phyloP scores from a whole-genome alignment of 2,888 invertebrate genomes.

The Hirudinaria manillensis region DNA sequence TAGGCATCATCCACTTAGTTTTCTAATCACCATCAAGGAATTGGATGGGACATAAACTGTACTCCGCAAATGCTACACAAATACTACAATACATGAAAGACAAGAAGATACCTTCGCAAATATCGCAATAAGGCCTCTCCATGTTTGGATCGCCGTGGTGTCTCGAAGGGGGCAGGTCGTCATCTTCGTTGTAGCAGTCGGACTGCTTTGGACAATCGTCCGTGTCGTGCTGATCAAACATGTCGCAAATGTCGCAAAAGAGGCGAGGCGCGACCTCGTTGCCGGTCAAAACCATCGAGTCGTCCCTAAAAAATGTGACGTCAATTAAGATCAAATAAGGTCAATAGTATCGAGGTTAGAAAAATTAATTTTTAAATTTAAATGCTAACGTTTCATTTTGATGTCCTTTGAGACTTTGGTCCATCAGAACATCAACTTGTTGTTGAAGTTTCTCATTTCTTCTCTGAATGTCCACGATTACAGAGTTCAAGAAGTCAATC shows the following conservation, averaged over 20 bases:
- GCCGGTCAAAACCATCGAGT: not conserved
- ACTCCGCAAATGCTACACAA: too few relatives aligned
- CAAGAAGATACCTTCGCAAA: slow-evolving; percentile 64
- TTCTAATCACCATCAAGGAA: too few relatives aligned
- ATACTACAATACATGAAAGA: too few relatives aligned
- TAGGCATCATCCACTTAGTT: too few relatives aligned
- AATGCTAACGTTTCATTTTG: not conserved
- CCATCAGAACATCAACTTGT: slow-evolving; percentile 64
- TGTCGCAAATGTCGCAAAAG: slow-evolving; percentile 96
- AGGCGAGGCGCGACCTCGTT: slow-evolving; percentile 65
- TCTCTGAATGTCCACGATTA: slow-evolving; percentile 89
- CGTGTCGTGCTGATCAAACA: slow-evolving; percentile 91
- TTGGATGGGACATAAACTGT: too few relatives aligned
- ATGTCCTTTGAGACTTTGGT: not conserved
- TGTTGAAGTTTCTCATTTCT: slow-evolving; percentile 79
- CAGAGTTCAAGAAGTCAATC: slow-evolving; percentile 81
- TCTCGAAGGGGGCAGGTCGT: slow-evolving; percentile 56
- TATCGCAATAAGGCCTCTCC: slow-evolving; percentile 73
- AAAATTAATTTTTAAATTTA: not conserved
- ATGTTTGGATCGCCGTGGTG: slow-evolving; percentile 53
- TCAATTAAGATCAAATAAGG: not conserved
- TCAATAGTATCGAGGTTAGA: not conserved
- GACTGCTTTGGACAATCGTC: slow-evolving; percentile 89
- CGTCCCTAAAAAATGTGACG: not conserved
- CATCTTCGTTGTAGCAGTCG: slow-evolving; percentile 69